phyloP scores from a whole-genome alignment of 2,797 vertebrate species.

The Parambassis ranga region DNA sequence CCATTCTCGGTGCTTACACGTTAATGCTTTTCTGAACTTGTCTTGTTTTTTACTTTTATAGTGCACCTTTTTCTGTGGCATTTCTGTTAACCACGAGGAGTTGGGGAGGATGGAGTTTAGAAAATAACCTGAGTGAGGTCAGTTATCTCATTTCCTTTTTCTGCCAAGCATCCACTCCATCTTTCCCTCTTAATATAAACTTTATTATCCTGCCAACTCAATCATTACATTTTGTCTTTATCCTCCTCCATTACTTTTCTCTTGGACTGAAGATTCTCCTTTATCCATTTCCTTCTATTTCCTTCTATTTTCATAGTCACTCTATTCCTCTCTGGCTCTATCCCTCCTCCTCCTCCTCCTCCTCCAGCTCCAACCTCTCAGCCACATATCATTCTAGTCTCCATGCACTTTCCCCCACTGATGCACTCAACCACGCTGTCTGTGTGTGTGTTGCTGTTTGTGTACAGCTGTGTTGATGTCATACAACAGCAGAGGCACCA shows the following conservation, averaged over 20 bases:
- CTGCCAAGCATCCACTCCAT: not conserved
- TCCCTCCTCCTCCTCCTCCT: slow-evolving; percentile 12
- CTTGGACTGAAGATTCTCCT: slow-evolving; percentile 2
- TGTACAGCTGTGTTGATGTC: slow-evolving; percentile 21
- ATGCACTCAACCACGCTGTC: slow-evolving; percentile 38
- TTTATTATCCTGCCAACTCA: slow-evolving; percentile 4
- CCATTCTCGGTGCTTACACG: not conserved
- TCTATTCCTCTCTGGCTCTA: slow-evolving; percentile 11
- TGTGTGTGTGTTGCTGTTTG: slow-evolving; percentile 51
- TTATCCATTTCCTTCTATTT: not conserved
- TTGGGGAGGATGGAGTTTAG: not conserved
- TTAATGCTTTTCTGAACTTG: slow-evolving; percentile 2
- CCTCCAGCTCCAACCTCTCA: slow-evolving; percentile 36
- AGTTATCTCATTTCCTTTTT: slow-evolving; percentile 23
- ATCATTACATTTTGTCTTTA: not conserved
- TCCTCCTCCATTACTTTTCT: slow-evolving; percentile 1
- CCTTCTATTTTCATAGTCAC: slow-evolving; percentile 17
- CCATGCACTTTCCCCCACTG: slow-evolving; percentile 35
- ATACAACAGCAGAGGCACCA: slow-evolving; percentile 33
- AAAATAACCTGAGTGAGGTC: slow-evolving; percentile 1
- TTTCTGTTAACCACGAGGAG: not conserved
- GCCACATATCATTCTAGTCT: slow-evolving; percentile 45
- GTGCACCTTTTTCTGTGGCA: not conserved
- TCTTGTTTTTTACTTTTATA: not conserved
- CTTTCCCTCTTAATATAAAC: not conserved